Conservation (phyloP, 2,797 vertebrate genomes). For the Platyrinchus mystaceus region DNA sequence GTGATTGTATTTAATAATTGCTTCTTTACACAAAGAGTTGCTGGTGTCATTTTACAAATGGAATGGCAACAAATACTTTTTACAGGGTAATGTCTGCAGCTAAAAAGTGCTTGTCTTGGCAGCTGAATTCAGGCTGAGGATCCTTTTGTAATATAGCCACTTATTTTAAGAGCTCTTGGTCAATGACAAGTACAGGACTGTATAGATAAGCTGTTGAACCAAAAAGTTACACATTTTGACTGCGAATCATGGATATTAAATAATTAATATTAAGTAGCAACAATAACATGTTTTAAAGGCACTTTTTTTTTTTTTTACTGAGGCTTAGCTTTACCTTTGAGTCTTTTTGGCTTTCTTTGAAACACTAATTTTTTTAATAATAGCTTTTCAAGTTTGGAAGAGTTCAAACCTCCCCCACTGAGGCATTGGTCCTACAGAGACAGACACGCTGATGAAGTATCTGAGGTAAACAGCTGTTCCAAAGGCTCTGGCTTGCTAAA, state of each 20-base stretch:
- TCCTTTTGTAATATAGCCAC: background rate
- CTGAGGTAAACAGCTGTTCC: background rate
- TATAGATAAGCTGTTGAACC: background rate
- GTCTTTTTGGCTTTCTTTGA: background rate
- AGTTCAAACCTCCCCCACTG: background rate
- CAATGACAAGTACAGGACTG: background rate
- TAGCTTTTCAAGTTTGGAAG: background rate
- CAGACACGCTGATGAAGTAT: background rate
- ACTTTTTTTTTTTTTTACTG: background rate
- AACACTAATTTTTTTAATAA: background rate
- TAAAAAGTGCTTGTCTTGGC: background rate
- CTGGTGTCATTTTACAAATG: conserved; percentile 37
- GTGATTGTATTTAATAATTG: conserved; percentile 11
- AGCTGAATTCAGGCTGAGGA: background rate
- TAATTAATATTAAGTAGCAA: background rate
- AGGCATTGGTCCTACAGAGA: background rate
- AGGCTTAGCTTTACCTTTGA: background rate
- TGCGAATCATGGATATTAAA: background rate
- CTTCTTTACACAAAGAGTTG: conserved; percentile 31
- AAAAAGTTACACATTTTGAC: background rate
- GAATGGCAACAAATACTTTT: conserved; percentile 5
- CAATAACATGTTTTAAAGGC: background rate
- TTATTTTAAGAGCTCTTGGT: background rate
- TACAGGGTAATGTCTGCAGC: background rate
- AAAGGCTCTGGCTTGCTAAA: background rate